Base-by-base conservation (phyloP, 1,140 invertebrate genomes). In the Tyrophagus putrescentiae region DNA sequence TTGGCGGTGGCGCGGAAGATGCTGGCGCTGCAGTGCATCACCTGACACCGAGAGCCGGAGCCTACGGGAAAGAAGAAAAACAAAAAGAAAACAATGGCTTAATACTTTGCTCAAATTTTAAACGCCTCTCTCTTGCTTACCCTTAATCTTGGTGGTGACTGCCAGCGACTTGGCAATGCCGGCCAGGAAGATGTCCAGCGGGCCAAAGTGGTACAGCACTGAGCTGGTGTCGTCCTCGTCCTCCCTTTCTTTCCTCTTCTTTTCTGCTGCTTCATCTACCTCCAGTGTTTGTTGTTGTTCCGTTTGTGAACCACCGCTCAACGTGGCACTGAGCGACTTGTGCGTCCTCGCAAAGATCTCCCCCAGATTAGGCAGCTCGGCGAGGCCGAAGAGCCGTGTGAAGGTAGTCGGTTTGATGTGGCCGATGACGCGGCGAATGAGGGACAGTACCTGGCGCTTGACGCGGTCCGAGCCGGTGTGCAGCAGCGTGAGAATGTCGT, bases 381-480 rank as follows among this genome's bases (percentile, higher is more conserved):
- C 75, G 1, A 87, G 80, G 1, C 78, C 79, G 23, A 85, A 71
- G 7, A 88, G 78, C 61, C 67, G 68, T 25, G 75, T 74, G 28
- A 77, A 65, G 16, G 69, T 69, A 58, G 72, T 71, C n/a, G 76
- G 76, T 9, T 82, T 78, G 16, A 90, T 84, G 72, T 87, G 84
- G 0, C 86, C 84, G n/a, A 92, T 69, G 60, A 92, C 87, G 67
- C 87, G 77, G 36, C 84, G 73, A 18, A 92, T 69, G 1, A 92
- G 72, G 3, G 83, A 81, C 25, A 80, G 84, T 21, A 95, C 80
- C 77, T 96, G 91, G 71, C 92, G 78, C 70, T 95, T 91, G 1
- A 96, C 88, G 59, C 92, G 76, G 45, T 91, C 89, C 62, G 90
- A 92, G 39, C 90, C 90, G 3, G 89, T 94, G 70, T 97, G 92